Base-by-base conservation (phyloP, 2,888 invertebrate species). In the Euzetes globulus region DNA sequence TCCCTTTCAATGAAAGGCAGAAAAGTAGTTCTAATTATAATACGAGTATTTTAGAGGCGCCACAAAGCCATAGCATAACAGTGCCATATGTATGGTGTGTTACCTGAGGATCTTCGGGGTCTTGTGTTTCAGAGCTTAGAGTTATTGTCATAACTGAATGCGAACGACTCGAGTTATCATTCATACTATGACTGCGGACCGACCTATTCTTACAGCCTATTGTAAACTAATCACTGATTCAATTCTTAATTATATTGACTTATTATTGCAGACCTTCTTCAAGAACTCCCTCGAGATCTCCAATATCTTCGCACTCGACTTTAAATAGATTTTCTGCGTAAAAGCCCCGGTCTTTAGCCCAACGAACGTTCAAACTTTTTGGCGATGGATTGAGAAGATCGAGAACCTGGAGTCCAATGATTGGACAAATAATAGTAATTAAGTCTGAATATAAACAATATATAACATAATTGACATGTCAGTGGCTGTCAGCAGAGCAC, bases 241-340 rank as follows among this genome's bases (percentile, higher is more conserved):
- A 29, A 19, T 29, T 63, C 7, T 37, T n/a, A 65, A 37, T 65
- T 29, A 13, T 5, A 58, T 27, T 58, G 6, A 58, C 13, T 27
- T 33, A 27, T 55, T 3, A 58, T 11, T 45, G 75, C 81, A 81
- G 81, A 91, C 93, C 96, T 88, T 96, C 96, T 84, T 96, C 95
- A 58, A 96, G 84, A 27, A 96, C 95, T 0, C 94, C 94, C 80
- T 94, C 87, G 75, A 96, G 85, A 82, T 96, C 95, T 79, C 95
- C 95, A 68, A 94, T 84, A 80, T 93, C 90, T 82, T 94, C 93
- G 81, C 96, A 96, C 81, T 95, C 94, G 0, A 95, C 93, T 0
- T 91, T 92, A 82, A 96, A 96, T n/a, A 92, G 86, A 83, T 96
- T 96, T 83, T 96, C 96, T 6, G 96, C 95, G 82, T 94, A 95